Conservation (phyloP, 2,888 invertebrate species). For the Oconnorella tubifera region DNA sequence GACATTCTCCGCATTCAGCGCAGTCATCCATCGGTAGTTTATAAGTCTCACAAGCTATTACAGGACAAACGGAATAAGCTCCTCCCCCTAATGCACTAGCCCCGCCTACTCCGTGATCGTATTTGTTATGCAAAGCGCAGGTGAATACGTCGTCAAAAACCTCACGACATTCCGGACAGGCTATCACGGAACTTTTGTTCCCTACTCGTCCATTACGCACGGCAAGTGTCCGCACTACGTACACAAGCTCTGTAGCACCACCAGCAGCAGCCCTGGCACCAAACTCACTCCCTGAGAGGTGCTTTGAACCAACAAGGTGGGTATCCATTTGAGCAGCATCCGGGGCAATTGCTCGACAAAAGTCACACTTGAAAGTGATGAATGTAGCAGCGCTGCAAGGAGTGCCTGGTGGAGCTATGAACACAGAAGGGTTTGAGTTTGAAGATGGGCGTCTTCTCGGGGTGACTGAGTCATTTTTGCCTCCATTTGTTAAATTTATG, state of each 20-base stretch:
- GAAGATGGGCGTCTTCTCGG: too few relatives aligned
- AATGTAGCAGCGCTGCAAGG: not conserved
- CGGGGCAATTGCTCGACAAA: not conserved
- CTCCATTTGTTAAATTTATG: too few relatives aligned
- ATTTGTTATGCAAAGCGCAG: not conserved
- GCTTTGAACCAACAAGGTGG: not conserved
- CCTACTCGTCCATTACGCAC: not conserved
- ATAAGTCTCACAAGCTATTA: not conserved
- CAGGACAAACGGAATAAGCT: not conserved
- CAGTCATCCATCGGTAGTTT: not conserved
- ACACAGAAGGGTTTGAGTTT: too few relatives aligned
- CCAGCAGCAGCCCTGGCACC: not conserved
- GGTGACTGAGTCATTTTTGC: too few relatives aligned
- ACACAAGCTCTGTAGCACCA: not conserved
- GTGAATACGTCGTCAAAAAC: conserved; percentile 5
- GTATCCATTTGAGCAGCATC: not conserved
- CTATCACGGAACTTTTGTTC: not conserved
- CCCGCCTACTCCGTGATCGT: not conserved
- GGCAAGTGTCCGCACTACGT: not conserved
- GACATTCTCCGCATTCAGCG: not conserved
- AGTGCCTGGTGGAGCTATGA: too few relatives aligned
- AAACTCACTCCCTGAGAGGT: conserved; percentile 7
- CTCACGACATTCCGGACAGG: not conserved
- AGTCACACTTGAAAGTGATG: not conserved
- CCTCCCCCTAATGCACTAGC: not conserved